phyloP scores from a whole-genome alignment of 2,113 vertebrate species.

The Micronisus gabar region DNA sequence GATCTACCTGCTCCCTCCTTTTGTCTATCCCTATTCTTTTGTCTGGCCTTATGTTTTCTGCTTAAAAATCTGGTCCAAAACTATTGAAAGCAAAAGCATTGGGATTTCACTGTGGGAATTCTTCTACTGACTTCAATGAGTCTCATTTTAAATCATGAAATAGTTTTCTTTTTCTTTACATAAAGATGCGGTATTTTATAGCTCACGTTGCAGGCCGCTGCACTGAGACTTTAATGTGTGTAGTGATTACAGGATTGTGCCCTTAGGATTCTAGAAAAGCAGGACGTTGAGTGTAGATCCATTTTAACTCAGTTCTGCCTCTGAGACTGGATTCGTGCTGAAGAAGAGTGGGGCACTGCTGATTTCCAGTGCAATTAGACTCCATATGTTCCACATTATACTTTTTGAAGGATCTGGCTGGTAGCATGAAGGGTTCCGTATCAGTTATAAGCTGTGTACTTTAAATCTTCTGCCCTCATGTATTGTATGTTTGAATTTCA shows the following conservation, averaged over 20 bases:
- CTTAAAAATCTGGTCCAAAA: background rate
- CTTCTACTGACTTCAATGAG: background rate
- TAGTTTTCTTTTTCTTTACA: background rate
- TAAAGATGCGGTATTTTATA: background rate
- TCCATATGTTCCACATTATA: rapidly evolving
- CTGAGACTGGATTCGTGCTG: background rate
- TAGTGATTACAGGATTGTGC: background rate
- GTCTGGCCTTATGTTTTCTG: background rate
- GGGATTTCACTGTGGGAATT: background rate
- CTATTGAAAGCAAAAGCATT: background rate
- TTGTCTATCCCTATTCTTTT: background rate
- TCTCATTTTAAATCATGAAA: background rate
- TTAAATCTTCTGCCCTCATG: background rate
- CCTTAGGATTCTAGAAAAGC: background rate
- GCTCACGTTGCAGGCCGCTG: background rate
- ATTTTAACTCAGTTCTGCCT: background rate
- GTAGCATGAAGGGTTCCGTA: background rate
- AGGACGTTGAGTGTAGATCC: background rate
- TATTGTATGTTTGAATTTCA: background rate
- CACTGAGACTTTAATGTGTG: background rate
- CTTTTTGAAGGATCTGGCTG: background rate
- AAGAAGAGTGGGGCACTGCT: background rate
- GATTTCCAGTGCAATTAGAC: background rate
- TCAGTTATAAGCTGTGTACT: background rate
- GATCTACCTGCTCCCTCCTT: background rate